phyloP scores from a whole-genome alignment of 2,888 invertebrate genomes.

The Metallyticus violacea region DNA sequence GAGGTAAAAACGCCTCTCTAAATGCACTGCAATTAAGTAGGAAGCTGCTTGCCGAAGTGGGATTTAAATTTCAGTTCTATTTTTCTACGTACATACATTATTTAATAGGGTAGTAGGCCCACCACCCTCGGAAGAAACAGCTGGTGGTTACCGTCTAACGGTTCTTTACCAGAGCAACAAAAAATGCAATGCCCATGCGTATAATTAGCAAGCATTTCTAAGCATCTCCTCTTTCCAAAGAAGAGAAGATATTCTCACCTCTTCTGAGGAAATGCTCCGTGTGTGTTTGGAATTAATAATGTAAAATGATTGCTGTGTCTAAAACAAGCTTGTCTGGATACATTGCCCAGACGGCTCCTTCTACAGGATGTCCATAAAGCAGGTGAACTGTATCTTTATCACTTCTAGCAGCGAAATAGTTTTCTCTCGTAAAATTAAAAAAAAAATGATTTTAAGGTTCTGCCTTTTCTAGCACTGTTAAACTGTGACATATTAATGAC shows the following conservation, averaged over 20 bases:
- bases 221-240: no score
- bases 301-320: background rate
- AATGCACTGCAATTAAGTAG: background rate
- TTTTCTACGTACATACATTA: background rate
- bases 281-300: conserved; percentile 2
- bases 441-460: no score
- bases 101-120: background rate
- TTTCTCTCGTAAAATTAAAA: no score
- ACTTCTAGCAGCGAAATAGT: no score
- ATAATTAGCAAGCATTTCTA: background rate
- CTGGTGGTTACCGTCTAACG: background rate
- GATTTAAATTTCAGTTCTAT: background rate
- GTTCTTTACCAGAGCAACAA: background rate
- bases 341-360: no score
- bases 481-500: no score
- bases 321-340: background rate
- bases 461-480: no score
- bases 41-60: background rate
- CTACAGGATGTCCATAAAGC: no score
- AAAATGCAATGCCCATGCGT: background rate
- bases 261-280: background rate
- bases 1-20: no score
- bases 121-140: background rate
- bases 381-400: no score
- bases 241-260: background rate